Evolutionary conservation across 2,888 invertebrate species (phyloP).

Genomic region (Pyrrhosoma nymphula): DNA sequence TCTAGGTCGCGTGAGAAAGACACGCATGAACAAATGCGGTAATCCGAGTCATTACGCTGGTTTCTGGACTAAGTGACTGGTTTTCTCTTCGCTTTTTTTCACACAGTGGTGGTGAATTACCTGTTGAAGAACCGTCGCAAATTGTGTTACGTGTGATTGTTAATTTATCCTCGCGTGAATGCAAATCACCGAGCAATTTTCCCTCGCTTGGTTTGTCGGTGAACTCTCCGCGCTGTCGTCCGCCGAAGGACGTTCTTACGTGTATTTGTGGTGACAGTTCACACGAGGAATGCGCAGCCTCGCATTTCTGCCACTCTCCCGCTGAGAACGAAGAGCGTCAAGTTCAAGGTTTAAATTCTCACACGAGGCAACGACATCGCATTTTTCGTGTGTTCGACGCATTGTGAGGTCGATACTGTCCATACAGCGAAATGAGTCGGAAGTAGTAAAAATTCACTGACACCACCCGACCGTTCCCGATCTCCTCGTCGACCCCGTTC

Average conservation of each 20-base stretch:
- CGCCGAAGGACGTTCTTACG: slow-evolving; percentile 26
- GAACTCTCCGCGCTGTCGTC: neutral
- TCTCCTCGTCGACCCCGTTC: no score
- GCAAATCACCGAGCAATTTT: neutral
- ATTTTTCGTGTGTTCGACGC: neutral
- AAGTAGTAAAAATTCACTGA: neutral
- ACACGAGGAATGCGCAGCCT: neutral
- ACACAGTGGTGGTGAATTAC: neutral
- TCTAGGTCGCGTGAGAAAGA: neutral
- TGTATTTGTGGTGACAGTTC: neutral
- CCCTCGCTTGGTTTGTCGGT: neutral
- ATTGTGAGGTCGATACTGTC: neutral
- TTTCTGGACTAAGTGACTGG: neutral
- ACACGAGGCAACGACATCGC: slow-evolving; percentile 7
- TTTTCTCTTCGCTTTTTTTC: neutral
- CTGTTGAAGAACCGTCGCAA: neutral
- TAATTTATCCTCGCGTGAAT: neutral
- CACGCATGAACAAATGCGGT: neutral
- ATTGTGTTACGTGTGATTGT: neutral
- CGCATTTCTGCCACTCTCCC: neutral
- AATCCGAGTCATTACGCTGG: neutral
- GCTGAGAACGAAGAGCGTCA: neutral
- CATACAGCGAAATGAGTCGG: neutral
- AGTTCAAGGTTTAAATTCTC: neutral
- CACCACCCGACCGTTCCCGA: neutral